A percentile compares a stretch with the other conserved stretches of the same genome.
Evolutionary conservation across 2,113 vertebrate species (phyloP).

Genomic region (Sorex araneus): DNA sequence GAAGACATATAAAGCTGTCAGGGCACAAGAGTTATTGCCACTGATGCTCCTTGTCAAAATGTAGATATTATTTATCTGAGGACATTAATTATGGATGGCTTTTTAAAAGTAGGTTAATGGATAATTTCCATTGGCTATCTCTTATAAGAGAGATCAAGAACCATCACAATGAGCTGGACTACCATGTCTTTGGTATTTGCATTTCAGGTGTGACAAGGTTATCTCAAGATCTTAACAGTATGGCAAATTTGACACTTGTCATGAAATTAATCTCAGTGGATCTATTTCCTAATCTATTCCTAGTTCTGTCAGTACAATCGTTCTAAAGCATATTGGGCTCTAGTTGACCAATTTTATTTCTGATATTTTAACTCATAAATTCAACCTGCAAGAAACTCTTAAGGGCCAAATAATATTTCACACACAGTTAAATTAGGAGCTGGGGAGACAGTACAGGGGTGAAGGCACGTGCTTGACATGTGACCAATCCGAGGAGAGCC

Average conservation of each 20-base stretch:
- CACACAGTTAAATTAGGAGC: no score
- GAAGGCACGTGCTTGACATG: no score
- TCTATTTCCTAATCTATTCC: constrained; percentile 40
- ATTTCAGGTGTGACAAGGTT: constrained; percentile 40
- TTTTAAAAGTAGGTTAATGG: constrained; percentile 70
- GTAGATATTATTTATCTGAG: constrained; percentile 66
- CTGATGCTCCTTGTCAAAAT: constrained; percentile 67
- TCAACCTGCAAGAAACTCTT: neutral
- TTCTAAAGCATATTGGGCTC: neutral
- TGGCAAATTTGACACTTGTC: constrained; percentile 33
- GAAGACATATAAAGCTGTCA: constrained; percentile 75
- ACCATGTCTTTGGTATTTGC: constrained; percentile 7
- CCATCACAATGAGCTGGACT: neutral
- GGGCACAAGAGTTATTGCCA: constrained; percentile 58
- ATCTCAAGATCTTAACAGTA: constrained; percentile 53
- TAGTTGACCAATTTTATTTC: neutral
- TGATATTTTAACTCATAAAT: constrained; percentile 7
- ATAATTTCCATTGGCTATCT: constrained; percentile 61
- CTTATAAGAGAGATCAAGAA: neutral
- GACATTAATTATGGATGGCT: constrained; percentile 65
- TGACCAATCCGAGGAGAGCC: no score
- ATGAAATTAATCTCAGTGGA: constrained; percentile 12
- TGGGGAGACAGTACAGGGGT: no score
- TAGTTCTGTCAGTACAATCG: neutral
- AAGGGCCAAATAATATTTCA: neutral